These are phyloP conservation scores for Limosa lapponica DNA, from an alignment of 2,797 vertebrate species.

Conservation along the genomic window DNA sequence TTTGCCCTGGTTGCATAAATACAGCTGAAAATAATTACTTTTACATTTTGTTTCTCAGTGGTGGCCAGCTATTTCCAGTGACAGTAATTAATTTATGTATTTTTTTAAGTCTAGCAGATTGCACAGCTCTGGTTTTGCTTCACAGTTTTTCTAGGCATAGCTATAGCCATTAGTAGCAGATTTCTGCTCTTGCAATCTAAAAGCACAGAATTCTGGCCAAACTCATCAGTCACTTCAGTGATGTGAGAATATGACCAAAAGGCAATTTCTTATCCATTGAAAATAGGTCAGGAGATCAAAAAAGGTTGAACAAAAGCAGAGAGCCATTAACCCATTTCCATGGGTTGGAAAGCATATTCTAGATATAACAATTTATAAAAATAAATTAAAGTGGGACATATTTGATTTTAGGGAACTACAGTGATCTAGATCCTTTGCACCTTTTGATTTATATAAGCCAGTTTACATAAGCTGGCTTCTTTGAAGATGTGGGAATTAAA, in stretches of 20 bases:
- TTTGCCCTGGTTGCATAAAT: neutral
- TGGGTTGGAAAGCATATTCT: neutral
- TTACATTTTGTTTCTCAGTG: neutral
- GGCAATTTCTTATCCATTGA: neutral
- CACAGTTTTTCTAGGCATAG: neutral
- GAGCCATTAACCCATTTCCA: neutral
- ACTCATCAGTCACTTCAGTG: neutral
- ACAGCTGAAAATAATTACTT: neutral
- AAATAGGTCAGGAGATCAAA: conserved; percentile 6
- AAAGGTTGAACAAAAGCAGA: neutral
- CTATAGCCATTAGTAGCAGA: neutral
- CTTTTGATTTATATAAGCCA: neutral
- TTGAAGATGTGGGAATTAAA: neutral
- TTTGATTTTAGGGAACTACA: neutral
- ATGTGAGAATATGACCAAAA: neutral
- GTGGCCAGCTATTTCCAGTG: neutral
- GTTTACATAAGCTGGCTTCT: neutral
- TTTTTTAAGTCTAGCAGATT: neutral
- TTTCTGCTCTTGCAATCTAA: neutral
- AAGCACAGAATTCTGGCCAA: neutral
- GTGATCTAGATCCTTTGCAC: neutral
- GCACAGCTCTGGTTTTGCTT: neutral
- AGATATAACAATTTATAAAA: neutral
- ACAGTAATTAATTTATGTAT: neutral
- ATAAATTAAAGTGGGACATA: neutral